These are phyloP conservation scores for Anadara kagoshimensis DNA, from an alignment of 1,140 invertebrate species.

Conservation along the genomic window DNA sequence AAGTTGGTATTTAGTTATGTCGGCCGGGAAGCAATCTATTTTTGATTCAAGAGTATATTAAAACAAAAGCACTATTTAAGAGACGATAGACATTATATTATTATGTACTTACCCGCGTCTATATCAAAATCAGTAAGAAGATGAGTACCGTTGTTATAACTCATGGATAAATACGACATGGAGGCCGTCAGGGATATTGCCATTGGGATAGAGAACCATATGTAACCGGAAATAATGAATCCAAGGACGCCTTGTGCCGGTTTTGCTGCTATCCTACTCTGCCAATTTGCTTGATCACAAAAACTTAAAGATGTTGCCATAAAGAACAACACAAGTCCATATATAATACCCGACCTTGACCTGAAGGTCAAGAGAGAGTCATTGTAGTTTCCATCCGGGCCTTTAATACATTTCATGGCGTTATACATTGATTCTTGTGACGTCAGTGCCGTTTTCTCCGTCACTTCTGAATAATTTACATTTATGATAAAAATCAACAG, in stretches of 20 bases:
- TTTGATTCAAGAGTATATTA: no score
- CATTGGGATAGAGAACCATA: constrained; percentile 71
- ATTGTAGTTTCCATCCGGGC: constrained; percentile 65
- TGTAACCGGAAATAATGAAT: constrained; percentile 68
- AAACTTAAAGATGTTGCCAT: constrained; percentile 69
- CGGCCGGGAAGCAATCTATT: no score
- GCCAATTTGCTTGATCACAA: constrained; percentile 72
- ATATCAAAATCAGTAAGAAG: constrained; percentile 53
- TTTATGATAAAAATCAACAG: constrained; percentile 56
- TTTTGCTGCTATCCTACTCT: constrained; percentile 66
- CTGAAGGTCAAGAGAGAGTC: constrained; percentile 52
- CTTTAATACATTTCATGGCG: constrained; percentile 53
- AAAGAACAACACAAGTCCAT: constrained; percentile 58
- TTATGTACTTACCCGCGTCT: constrained; percentile 49
- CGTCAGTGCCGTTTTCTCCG: constrained; percentile 15
- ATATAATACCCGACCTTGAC: constrained; percentile 56
- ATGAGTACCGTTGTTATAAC: constrained; percentile 47
- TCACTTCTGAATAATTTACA: constrained; percentile 35
- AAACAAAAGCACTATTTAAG: no score
- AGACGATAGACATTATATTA: no score
- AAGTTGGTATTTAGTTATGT: no score
- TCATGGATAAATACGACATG: constrained; percentile 59
- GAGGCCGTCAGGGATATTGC: constrained; percentile 65
- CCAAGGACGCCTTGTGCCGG: constrained; percentile 67
- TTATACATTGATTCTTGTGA: constrained; percentile 50